phyloP scores from a whole-genome alignment of 2,888 invertebrate genomes.

The Spatulosminthurus flaviceps region DNA sequence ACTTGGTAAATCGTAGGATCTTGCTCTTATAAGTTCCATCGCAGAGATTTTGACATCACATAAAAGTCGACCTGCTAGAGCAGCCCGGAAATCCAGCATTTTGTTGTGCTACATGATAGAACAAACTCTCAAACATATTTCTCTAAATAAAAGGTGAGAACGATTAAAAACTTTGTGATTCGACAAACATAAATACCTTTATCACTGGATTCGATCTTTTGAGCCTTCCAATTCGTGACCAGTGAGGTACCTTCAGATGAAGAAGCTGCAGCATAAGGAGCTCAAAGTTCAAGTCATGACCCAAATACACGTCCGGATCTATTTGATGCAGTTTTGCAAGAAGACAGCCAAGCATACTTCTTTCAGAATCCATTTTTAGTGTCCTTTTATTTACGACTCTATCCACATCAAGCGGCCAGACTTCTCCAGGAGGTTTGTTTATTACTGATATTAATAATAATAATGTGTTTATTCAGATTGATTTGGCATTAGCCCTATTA shows the following conservation, averaged over 20 bases:
- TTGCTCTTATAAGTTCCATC: slow-evolving; percentile 89
- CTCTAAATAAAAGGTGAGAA: too few species aligned
- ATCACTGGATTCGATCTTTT: slow-evolving; percentile 74
- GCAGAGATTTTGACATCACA: slow-evolving; percentile 93
- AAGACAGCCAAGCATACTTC: slow-evolving; percentile 85
- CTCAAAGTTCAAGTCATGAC: slow-evolving; percentile 92
- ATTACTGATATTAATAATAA: slow-evolving; percentile 72
- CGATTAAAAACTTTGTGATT: too few species aligned
- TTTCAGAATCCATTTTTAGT: slow-evolving; percentile 75
- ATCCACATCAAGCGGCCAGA: slow-evolving; percentile 86
- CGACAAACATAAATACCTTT: too few species aligned
- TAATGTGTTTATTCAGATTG: too few species aligned
- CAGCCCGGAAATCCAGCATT: slow-evolving; percentile 64
- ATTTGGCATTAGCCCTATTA: too few species aligned
- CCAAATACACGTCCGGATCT: slow-evolving; percentile 94
- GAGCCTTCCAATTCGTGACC: slow-evolving; percentile 90
- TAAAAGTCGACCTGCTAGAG: slow-evolving; percentile 80
- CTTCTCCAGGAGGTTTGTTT: slow-evolving; percentile 79
- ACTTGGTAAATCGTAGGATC: slow-evolving; percentile 90
- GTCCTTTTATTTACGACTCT: slow-evolving; percentile 71
- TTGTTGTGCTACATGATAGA: slow-evolving; percentile 53
- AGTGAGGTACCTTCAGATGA: slow-evolving; percentile 79
- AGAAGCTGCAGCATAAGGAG: slow-evolving; percentile 86
- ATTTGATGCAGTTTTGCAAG: slow-evolving; percentile 84
- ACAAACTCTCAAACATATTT: too few species aligned